Evolutionary conservation across 2,797 vertebrate species (phyloP), one percentile per base, ranked within the genome.

Genomic region (Alauda arvensis): DNA sequence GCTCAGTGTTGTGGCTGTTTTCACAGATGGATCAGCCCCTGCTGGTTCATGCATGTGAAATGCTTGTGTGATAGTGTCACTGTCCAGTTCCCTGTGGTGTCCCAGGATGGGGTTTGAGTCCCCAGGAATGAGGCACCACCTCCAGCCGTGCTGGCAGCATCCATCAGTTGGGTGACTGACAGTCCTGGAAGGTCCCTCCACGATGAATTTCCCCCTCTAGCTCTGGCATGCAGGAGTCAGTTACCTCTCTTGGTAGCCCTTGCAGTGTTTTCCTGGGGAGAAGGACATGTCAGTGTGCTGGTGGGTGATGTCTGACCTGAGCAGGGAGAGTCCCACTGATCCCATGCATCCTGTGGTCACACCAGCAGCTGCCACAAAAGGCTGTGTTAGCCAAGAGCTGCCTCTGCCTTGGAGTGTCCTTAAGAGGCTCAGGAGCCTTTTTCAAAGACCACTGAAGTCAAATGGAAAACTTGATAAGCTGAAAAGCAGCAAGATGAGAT

Each of bases 281-380:
- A 24, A 28, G 45, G 57, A 46, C 0, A 0, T 39, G 40, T 15
- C 49, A 34, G 12, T n/a, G 61, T n/a, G 61, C 28, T 67, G 51
- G 4, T 43, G 57, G 37, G 28, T 21, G 12, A n/a, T 2, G 3
- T 31, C 29, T 59, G 72, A 45, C 24, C 33, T 3, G 0, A 9
- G 3, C 9, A 29, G 42, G 34, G 15, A 39, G 34, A 34, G 52
- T 40, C 24, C 2, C 2, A 1, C 53, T 43, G 46, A 1, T 51
- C 23, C n/a, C 55, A 10, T 49, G 17, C 51, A 39, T 21, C 18
- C 42, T 45, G 52, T 18, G 75, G 14, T 48, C 42, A 23, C 18
- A 28, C 6, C 52, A 12, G 23, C 5, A 4, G 31, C 46, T 63
- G 21, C 55, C 48, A 7, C 23, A 5, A 10, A 60, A 55, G 21